These are phyloP conservation scores for Hyalella azteca DNA, from an alignment of 2,888 invertebrate species.

Conservation along the genomic window DNA sequence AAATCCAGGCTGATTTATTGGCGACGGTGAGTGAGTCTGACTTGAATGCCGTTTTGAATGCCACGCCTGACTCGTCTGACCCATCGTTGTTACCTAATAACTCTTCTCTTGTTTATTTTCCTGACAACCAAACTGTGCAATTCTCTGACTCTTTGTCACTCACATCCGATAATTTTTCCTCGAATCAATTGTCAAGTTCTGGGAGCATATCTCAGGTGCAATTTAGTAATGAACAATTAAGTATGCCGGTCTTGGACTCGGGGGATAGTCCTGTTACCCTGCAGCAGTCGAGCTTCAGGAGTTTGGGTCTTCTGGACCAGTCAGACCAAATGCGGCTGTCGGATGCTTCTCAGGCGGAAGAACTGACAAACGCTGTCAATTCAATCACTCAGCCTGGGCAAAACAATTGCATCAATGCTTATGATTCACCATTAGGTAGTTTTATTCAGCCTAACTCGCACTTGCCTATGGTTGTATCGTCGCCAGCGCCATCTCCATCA, in stretches of 20 bases:
- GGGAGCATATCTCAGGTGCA: conserved; percentile 39
- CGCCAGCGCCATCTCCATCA: conserved; percentile 43
- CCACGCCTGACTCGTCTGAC: conserved; percentile 56
- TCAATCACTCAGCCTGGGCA: conserved; percentile 53
- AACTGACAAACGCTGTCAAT: conserved; percentile 56
- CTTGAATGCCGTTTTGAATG: conserved; percentile 57
- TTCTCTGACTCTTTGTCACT: conserved; percentile 24
- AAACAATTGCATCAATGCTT: conserved; percentile 41
- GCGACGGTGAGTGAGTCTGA: conserved; percentile 58
- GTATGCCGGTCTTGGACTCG: conserved; percentile 55
- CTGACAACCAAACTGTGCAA: conserved; percentile 30
- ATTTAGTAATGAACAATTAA: conserved; percentile 52
- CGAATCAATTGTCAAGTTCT: conserved; percentile 19
- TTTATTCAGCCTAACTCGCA: conserved; percentile 36
- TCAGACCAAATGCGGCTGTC: conserved; percentile 6
- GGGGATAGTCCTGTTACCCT: neutral
- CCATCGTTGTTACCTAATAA: conserved; percentile 56
- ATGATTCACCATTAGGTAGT: conserved; percentile 48
- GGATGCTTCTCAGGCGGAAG: conserved; percentile 47
- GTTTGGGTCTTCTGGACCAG: neutral
- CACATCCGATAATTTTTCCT: conserved; percentile 27
- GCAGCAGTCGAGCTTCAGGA: neutral
- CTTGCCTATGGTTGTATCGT: conserved; percentile 22
- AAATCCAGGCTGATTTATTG: conserved; percentile 56
- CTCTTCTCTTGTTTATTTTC: conserved; percentile 42